Percentiles rank a stretch among this genome's conserved stretches.
Evolutionary conservation across 1,140 invertebrate genomes (phyloP).

Genomic region (Polyergus mexicanus): DNA sequence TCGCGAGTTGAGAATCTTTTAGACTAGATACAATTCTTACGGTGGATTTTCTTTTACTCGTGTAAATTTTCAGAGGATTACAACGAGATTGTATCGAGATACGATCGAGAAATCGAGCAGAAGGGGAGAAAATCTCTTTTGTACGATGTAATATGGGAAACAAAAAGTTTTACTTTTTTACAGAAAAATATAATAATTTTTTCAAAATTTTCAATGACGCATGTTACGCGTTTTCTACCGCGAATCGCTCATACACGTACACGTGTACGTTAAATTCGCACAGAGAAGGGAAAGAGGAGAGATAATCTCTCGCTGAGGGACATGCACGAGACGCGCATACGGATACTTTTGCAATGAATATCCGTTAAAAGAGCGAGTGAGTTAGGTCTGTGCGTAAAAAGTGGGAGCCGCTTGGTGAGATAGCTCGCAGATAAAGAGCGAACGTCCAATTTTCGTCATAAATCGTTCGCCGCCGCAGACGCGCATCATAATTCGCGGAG

Average conservation of each 20-base stretch:
- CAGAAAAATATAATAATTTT: no score
- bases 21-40: not conserved
- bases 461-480: constrained; percentile 59
- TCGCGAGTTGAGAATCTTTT: not conserved
- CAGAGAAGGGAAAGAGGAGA: not conserved
- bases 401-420: constrained; percentile 13
- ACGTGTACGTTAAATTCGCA: not conserved
- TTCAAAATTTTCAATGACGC: not conserved
- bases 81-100: not conserved
- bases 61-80: not conserved
- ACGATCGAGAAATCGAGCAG: no score
- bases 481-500: constrained; percentile 56
- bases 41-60: not conserved
- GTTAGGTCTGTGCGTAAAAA: constrained; percentile 45
- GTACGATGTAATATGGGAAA: no score
- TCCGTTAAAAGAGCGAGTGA: constrained; percentile 46
- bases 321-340: not conserved
- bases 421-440: constrained; percentile 49
- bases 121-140: not conserved
- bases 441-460: constrained; percentile 61
- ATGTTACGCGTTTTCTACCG: not conserved
- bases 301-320: constrained; percentile 14
- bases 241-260: not conserved
- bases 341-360: constrained; percentile 43
- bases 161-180: no score